Conservation (phyloP, 2,797 vertebrate species). For the Crypturellus tataupa region DNA sequence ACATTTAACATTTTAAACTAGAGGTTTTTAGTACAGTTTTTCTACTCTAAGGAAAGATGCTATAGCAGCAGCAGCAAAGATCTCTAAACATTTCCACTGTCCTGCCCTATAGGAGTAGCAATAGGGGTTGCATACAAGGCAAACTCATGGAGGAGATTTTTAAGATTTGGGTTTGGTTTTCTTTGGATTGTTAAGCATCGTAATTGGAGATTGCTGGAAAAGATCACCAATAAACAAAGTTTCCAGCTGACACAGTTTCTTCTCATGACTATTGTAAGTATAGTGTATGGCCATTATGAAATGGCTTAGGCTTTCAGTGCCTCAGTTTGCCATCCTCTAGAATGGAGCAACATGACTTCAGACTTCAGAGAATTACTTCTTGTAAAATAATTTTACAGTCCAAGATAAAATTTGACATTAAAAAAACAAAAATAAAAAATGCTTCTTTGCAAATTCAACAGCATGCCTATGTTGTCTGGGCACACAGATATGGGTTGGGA, state of each 20-base stretch:
- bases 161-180: slow-evolving; percentile 62
- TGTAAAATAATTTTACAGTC: slow-evolving; percentile 41
- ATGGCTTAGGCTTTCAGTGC: slow-evolving; percentile 25
- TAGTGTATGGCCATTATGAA: slow-evolving; percentile 8
- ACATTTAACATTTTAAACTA: neutral
- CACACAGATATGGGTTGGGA: slow-evolving; percentile 62
- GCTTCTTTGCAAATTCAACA: slow-evolving; percentile 66
- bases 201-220: neutral
- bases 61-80: neutral
- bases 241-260: slow-evolving; percentile 37
- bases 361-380: slow-evolving; percentile 40
- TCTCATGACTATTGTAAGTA: neutral
- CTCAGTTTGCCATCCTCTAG: neutral
- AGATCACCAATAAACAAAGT: neutral
- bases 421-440: slow-evolving; percentile 37
- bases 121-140: neutral
- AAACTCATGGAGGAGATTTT: slow-evolving; percentile 32
- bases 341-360: slow-evolving; percentile 23
- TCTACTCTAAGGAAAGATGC: neutral
- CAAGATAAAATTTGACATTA: slow-evolving; percentile 55
- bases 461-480: slow-evolving; percentile 54
- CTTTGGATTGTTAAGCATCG: slow-evolving; percentile 56
- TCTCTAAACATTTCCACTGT: neutral
- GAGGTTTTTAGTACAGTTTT: neutral
- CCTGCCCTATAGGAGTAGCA: neutral